phyloP scores from a whole-genome alignment of 2,797 vertebrate genomes.

The Epinephelus malabaricus region DNA sequence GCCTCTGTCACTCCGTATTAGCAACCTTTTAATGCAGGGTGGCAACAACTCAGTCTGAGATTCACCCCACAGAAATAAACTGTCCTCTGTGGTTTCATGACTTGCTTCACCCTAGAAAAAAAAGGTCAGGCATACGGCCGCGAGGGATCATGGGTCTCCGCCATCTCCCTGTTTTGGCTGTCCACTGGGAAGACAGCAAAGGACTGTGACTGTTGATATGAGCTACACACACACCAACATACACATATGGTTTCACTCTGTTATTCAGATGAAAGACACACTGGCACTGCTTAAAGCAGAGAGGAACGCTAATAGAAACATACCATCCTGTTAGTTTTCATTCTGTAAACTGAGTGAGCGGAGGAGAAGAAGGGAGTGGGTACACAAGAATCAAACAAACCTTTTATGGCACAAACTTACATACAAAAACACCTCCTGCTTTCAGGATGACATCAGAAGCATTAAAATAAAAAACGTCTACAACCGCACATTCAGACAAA shows the following conservation, averaged over 20 bases:
- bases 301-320: constrained; percentile 62
- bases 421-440: background rate
- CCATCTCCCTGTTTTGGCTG: constrained; percentile 12
- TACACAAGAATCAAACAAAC: constrained; percentile 44
- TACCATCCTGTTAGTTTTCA: constrained; percentile 45
- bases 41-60: constrained; percentile 7
- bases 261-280: constrained; percentile 53
- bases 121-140: constrained; percentile 42
- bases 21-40: constrained; percentile 20
- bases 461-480: background rate
- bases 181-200: constrained; percentile 8
- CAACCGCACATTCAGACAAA: constrained; percentile 19
- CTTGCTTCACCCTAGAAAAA: constrained; percentile 22
- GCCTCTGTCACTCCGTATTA: constrained; percentile 59
- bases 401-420: constrained; percentile 58
- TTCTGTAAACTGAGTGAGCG: constrained; percentile 56
- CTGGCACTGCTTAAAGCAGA: constrained; percentile 47
- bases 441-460: constrained; percentile 21
- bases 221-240: constrained; percentile 29
- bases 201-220: constrained; percentile 32
- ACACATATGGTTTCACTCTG: constrained; percentile 62
- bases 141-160: constrained; percentile 17
- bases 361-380: constrained; percentile 19
- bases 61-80: constrained; percentile 50
- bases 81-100: constrained; percentile 49